Base-by-base conservation (phyloP, 2,797 vertebrate species). In the Danio tinwini region DNA sequence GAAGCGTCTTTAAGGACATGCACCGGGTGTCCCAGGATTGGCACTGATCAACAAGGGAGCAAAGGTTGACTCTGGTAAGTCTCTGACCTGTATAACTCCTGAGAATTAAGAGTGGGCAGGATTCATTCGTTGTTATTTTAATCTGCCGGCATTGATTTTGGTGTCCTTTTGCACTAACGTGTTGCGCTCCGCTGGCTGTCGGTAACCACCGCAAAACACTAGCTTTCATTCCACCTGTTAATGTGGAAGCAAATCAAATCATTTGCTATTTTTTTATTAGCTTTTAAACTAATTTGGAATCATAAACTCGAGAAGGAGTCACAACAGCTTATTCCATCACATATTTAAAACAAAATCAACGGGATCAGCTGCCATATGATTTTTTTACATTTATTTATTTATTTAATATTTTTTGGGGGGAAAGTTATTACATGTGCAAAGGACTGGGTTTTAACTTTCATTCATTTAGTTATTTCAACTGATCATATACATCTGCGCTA, bases 1-100 rank as follows among this genome's bases (percentile, higher is more conserved):
- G 83, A 87, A 81, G 76, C 83, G 87, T 87, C 69, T 86, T 84
- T 82, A 78, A 85, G 73, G 81, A 82, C 78, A 59, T 71, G 62
- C 70, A 69, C 49, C 65, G 71, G 59, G 80, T 56, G 74, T 62
- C 87, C 86, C 82, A 88, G 86, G 88, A 87, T 71, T 92, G 92
- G 92, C 64, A 69, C 91, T 92, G 92, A 91, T 90, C 55, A 91
- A 49, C 44, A 14, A 89, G 82, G 61, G 62, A 68, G 47, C 81
- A 74, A 70, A 88, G 90, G 89, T 88, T 88, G 86, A 91, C 88
- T 89, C 83, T 83, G 92, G 93, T 94, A 89, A 94, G 42, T 77
- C 12, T 58, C 21, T 76, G 56, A 64, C 50, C 44, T 40, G 42
- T 29, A 17, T 39, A 62, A 58, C n/a, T 73, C 62, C 16, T 59